phyloP scores from a whole-genome alignment of 2,797 vertebrate species.

The Micromesistius poutassou region DNA sequence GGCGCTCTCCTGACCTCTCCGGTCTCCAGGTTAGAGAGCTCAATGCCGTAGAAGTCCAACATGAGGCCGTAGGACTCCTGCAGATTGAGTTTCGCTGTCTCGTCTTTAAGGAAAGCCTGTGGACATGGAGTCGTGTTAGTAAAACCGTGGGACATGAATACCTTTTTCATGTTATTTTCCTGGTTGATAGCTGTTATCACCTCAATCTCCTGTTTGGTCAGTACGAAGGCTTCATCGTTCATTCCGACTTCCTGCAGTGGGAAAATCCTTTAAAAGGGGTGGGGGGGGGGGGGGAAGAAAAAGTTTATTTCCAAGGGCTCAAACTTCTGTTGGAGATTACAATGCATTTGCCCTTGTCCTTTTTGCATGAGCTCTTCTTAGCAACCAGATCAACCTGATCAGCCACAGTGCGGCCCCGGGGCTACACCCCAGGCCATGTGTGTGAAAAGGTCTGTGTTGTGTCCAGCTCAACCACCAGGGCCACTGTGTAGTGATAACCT shows the following conservation, averaged over 20 bases:
- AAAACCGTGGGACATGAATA: not conserved
- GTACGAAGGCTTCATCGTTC: constrained; percentile 75
- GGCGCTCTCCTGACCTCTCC: constrained; percentile 71
- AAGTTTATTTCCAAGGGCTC: not conserved
- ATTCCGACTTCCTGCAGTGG: constrained; percentile 87
- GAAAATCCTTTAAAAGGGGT: constrained; percentile 87
- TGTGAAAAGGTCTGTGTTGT: too few species aligned
- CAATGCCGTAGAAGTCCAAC: constrained; percentile 91
- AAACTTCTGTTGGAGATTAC: not conserved
- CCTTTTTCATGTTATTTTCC: not conserved
- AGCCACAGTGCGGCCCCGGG: too few species aligned
- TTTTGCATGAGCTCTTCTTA: not conserved
- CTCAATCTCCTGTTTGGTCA: constrained; percentile 79
- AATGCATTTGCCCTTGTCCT: not conserved
- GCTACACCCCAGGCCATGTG: too few species aligned
- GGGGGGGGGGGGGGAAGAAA: not conserved
- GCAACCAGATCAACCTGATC: too few species aligned
- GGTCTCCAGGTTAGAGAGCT: constrained; percentile 55
- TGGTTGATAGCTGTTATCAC: constrained; percentile 55
- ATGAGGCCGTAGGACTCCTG: constrained; percentile 84
- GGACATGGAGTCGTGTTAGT: not conserved
- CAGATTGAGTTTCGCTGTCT: constrained; percentile 65
- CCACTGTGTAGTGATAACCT: too few species aligned
- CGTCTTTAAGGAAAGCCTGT: constrained; percentile 72
- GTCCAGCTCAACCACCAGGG: too few species aligned